Percentiles rank a stretch among this genome's conserved stretches.
phyloP scores from a whole-genome alignment of 2,888 invertebrate species.

The Xanthorhoe designata region DNA sequence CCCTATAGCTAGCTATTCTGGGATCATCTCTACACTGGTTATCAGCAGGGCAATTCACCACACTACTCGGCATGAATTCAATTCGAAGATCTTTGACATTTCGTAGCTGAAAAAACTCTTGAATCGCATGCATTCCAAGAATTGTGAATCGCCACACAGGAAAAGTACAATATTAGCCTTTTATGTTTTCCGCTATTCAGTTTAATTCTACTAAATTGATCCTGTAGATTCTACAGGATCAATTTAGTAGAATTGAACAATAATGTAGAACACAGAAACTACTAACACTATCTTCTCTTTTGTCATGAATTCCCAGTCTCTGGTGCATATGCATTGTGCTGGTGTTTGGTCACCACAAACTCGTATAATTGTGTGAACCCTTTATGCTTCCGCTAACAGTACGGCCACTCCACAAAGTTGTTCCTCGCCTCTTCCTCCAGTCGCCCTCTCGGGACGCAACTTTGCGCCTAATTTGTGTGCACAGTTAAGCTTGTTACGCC shows the following conservation, averaged over 20 bases:
- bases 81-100: no score
- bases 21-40: not conserved
- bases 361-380: constrained; percentile 8
- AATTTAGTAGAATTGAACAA: no score
- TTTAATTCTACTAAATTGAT: no score
- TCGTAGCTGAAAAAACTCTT: no score
- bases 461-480: constrained; percentile 54
- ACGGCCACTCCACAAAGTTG: constrained; percentile 27
- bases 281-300: not conserved
- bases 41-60: not conserved
- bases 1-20: not conserved
- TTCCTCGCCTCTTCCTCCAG: constrained; percentile 16
- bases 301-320: not conserved
- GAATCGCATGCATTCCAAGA: no score
- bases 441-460: constrained; percentile 38
- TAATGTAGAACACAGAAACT: no score
- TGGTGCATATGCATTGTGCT: constrained; percentile 5
- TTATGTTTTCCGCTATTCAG: no score
- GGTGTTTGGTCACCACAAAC: not conserved
- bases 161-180: no score
- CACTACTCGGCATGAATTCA: no score
- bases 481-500: constrained; percentile 54
- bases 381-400: constrained; percentile 17
- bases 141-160: no score
- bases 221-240: no score